Percentiles rank a stretch among this genome's conserved stretches.
Conservation (phyloP, 2,888 invertebrate species). For the Herminia tarsipennalis region DNA sequence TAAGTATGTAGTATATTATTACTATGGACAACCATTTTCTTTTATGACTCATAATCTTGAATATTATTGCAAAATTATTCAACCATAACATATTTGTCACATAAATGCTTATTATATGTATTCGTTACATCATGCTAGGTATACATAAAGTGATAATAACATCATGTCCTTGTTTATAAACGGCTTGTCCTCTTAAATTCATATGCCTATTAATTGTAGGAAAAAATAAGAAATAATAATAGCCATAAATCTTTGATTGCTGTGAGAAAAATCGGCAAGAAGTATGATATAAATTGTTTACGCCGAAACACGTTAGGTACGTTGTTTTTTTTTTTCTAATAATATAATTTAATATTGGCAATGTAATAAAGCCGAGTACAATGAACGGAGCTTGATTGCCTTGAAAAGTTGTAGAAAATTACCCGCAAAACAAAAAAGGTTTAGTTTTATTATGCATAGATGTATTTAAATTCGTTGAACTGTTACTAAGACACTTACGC, state of each 20-base stretch:
- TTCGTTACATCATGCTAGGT: too few species aligned
- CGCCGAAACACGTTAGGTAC: slow-evolving; percentile 49
- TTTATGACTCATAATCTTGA: too few species aligned
- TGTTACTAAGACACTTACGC: too few species aligned
- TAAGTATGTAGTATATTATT: too few species aligned
- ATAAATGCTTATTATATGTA: too few species aligned
- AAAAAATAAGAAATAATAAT: slow-evolving; percentile 21
- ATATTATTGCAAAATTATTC: too few species aligned
- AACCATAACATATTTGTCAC: too few species aligned
- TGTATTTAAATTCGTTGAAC: slow-evolving; percentile 21
- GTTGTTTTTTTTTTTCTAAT: slow-evolving; percentile 39
- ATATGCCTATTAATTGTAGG: slow-evolving; percentile 12
- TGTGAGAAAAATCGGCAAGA: slow-evolving; percentile 32
- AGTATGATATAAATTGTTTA: slow-evolving; percentile 36
- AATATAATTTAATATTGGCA: slow-evolving; percentile 52
- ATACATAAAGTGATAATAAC: too few species aligned
- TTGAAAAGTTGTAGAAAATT: slow-evolving; percentile 68
- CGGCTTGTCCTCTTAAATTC: too few species aligned
- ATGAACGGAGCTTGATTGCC: slow-evolving; percentile 76
- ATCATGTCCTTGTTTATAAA: too few species aligned
- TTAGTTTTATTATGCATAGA: slow-evolving; percentile 41
- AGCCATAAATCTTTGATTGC: slow-evolving; percentile 34
- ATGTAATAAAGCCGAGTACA: slow-evolving; percentile 70
- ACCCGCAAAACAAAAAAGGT: slow-evolving; percentile 50
- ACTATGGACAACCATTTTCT: too few species aligned